phyloP scores from a whole-genome alignment of 2,113 vertebrate genomes.

The Rafetus swinhoei region DNA sequence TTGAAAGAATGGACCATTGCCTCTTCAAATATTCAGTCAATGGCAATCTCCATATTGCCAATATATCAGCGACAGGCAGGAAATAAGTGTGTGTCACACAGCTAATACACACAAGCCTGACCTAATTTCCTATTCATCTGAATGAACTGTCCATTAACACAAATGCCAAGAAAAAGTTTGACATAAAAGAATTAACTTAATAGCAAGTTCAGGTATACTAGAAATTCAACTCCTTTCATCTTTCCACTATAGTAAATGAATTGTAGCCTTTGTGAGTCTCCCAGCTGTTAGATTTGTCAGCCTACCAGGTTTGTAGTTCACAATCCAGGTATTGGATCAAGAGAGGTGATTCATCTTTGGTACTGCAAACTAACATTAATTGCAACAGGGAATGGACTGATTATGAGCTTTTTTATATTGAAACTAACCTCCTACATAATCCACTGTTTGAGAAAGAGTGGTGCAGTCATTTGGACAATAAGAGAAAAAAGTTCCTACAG shows the following conservation, averaged over 20 bases:
- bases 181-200: not conserved
- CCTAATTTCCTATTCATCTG: not conserved
- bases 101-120: not conserved
- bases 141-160: not conserved
- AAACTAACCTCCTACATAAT: not conserved
- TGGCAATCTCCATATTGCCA: not conserved
- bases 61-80: not conserved
- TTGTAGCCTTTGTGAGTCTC: not conserved
- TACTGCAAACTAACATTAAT: not conserved
- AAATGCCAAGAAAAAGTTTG: not conserved
- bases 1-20: not conserved
- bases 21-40: not conserved
- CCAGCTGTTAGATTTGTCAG: not conserved
- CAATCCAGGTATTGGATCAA: not conserved
- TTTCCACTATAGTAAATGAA: rapidly evolving
- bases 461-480: not conserved
- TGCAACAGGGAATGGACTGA: not conserved
- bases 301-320: not conserved
- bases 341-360: not conserved
- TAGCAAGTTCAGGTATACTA: not conserved
- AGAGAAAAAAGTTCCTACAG: not conserved
- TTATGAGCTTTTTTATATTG: not conserved
- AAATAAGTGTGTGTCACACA: not conserved
- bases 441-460: not conserved
- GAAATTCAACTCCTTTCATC: not conserved